Evolutionary conservation across 1,140 invertebrate genomes (phyloP).

Genomic region (Leptinotarsa undecemlineata): DNA sequence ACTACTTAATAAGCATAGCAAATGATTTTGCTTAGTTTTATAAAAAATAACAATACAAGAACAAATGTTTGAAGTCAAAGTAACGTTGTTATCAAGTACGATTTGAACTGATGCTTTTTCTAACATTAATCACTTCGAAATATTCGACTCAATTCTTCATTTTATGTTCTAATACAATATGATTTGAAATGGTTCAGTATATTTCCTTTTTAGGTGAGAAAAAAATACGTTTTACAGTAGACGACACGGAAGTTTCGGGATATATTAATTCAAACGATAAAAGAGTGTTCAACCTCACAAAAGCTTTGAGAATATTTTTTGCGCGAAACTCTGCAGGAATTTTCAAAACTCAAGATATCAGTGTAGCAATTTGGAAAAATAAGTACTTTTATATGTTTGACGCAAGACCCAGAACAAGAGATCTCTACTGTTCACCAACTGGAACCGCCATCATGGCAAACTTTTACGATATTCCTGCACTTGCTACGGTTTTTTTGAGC

Average conservation of each 20-base stretch:
- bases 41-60: too few species aligned
- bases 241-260: conserved; percentile 49
- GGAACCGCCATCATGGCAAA: conserved; percentile 59
- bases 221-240: conserved; percentile 46
- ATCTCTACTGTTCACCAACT: conserved; percentile 42
- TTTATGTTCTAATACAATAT: too few species aligned
- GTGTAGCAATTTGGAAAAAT: conserved; percentile 60
- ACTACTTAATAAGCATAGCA: too few species aligned
- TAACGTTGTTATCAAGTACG: too few species aligned
- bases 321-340: conserved; percentile 57
- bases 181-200: too few species aligned
- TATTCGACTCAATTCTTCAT: too few species aligned
- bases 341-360: conserved; percentile 56
- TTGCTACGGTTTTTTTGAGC: conserved; percentile 58
- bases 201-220: conserved; percentile 38
- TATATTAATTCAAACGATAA: conserved; percentile 54
- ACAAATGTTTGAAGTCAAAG: too few species aligned
- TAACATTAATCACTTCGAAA: too few species aligned
- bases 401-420: conserved; percentile 56
- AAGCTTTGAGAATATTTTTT: conserved; percentile 61
- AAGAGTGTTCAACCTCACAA: conserved; percentile 59
- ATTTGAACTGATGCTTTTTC: too few species aligned
- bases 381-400: conserved; percentile 62
- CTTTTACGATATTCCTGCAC: conserved; percentile 56
- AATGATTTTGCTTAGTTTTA: too few species aligned